phyloP scores from a whole-genome alignment of 2,888 invertebrate genomes.

The Campoplex nolae region DNA sequence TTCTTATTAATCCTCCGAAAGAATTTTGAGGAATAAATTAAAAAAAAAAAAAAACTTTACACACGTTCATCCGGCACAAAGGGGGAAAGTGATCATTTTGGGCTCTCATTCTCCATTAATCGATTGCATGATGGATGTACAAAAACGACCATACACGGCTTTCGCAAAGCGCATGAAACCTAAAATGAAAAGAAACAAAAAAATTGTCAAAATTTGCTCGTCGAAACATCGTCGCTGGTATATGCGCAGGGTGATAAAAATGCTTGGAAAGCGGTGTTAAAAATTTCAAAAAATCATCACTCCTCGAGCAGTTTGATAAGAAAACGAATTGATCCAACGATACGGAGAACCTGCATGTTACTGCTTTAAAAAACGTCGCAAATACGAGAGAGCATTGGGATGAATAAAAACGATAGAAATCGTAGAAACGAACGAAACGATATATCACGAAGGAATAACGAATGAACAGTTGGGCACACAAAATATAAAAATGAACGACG shows the following conservation, averaged over 20 bases:
- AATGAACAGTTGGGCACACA: background rate
- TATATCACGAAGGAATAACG: background rate
- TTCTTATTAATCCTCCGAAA: background rate
- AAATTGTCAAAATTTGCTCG: background rate
- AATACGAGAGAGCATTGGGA: background rate
- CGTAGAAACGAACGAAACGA: background rate
- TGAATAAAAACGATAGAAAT: background rate
- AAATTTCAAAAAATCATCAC: background rate
- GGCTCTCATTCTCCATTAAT: background rate
- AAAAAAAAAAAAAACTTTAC: background rate
- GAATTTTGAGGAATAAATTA: background rate
- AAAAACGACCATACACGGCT: background rate
- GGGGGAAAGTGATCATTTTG: background rate
- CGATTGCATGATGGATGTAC: background rate
- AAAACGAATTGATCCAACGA: background rate
- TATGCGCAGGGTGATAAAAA: background rate
- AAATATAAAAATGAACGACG: background rate
- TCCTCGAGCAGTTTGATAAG: background rate
- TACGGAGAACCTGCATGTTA: background rate
- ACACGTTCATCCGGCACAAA: background rate
- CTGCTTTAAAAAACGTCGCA: background rate
- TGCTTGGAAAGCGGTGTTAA: background rate
- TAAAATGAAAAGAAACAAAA: background rate
- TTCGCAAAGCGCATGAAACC: background rate
- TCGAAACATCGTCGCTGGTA: background rate